Conservation (phyloP, 2,113 vertebrate genomes). For the Helogale parvula region DNA sequence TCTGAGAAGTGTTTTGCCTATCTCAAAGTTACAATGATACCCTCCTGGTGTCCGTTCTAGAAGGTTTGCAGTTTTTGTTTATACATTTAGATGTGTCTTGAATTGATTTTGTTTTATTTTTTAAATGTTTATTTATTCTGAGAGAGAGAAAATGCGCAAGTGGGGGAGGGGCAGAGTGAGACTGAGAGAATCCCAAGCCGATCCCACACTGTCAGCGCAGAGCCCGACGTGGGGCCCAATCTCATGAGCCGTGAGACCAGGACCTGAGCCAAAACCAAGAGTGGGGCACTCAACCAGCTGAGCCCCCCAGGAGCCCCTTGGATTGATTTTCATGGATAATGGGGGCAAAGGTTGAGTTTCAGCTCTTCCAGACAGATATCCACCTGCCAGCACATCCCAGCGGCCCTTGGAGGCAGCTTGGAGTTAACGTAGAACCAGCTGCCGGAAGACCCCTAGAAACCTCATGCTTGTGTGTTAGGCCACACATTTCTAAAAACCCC, state of each 20-base stretch:
- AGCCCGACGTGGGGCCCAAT: no score
- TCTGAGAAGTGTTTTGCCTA: not conserved
- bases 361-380: not conserved
- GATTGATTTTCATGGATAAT: not conserved
- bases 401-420: rapidly evolving
- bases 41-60: not conserved
- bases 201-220: no score
- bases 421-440: no score
- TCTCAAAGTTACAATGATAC: not conserved
- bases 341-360: not conserved
- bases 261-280: no score
- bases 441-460: not conserved
- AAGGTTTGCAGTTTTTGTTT: no score
- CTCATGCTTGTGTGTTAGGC: not conserved
- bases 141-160: no score
- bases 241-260: no score
- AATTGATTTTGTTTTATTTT: not conserved
- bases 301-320: no score
- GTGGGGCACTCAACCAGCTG: no score
- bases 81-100: not conserved
- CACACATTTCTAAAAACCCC: not conserved
- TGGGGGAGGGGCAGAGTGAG: no score
- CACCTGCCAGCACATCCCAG: rapidly evolving
- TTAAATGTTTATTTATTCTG: no score
- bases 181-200: no score